Evolutionary conservation across 1,140 invertebrate species (phyloP).

Genomic region (Drosophila funebris): DNA sequence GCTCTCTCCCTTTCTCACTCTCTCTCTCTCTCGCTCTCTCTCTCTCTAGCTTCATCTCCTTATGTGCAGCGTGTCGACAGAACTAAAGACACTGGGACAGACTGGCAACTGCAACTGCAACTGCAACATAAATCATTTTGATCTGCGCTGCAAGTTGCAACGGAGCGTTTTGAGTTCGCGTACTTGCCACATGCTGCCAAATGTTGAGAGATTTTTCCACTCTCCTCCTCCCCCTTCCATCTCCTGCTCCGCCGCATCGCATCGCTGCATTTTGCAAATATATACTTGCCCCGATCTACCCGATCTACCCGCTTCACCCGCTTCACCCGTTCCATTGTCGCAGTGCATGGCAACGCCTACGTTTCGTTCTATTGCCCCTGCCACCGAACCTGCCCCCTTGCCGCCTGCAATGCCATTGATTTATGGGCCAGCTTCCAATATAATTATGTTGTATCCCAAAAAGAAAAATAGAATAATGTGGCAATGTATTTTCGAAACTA

Average conservation of each 20-base stretch:
- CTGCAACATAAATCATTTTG: conserved; percentile 52
- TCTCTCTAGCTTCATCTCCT: neutral
- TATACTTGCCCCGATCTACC: conserved; percentile 7
- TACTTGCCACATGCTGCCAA: conserved; percentile 79
- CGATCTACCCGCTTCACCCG: neutral
- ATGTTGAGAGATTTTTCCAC: conserved; percentile 55
- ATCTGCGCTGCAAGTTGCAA: conserved; percentile 63
- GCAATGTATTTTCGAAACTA: conserved; percentile 57
- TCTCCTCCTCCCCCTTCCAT: neutral
- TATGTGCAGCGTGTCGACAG: conserved; percentile 54
- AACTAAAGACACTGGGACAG: conserved; percentile 35
- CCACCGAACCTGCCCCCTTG: neutral
- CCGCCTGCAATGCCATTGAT: conserved; percentile 55
- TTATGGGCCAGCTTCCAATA: conserved; percentile 75
- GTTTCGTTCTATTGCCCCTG: conserved; percentile 1
- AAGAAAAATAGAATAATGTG: conserved; percentile 58
- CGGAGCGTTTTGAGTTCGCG: conserved; percentile 57
- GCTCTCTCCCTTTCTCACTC: neutral
- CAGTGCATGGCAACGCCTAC: conserved; percentile 33
- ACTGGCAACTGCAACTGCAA: conserved; percentile 56
- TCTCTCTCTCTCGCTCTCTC: neutral
- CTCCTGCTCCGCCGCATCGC: no score
- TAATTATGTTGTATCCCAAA: conserved; percentile 76
- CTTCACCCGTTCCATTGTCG: conserved; percentile 10
- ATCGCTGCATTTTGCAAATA: conserved; percentile 36